A percentile compares a stretch with the other conserved stretches of the same genome.
Conservation (phyloP, 2,797 vertebrate species). For the Botia kubotai region DNA sequence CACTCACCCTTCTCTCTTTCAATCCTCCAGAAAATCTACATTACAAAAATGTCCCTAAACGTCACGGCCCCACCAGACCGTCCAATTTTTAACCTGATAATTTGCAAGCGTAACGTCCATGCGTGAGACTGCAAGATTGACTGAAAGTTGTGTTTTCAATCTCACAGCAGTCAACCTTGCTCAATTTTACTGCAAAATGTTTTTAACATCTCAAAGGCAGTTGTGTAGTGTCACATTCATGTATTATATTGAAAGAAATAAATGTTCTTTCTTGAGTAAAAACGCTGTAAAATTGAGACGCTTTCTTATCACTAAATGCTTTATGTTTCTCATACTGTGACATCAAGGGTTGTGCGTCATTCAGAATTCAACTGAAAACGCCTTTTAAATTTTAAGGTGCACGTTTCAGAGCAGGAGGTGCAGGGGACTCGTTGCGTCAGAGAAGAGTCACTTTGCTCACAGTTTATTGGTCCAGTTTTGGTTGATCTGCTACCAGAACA, state of each 20-base stretch:
- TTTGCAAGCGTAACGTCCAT: not conserved
- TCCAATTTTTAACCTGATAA: not conserved
- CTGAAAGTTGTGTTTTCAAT: not conserved
- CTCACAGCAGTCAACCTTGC: not conserved
- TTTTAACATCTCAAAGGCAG: not conserved
- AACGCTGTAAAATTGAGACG: not conserved
- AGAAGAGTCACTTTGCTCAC: not conserved
- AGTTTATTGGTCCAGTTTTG: not conserved
- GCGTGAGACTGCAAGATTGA: not conserved
- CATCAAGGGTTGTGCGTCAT: not conserved
- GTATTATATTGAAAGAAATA: not conserved
- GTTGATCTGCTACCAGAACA: not conserved
- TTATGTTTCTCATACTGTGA: not conserved
- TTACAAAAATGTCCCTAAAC: not conserved
- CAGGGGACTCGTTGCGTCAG: not conserved
- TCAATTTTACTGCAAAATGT: not conserved
- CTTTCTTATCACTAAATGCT: conserved; percentile 4
- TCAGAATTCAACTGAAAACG: not conserved
- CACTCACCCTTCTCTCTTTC: conserved; percentile 28
- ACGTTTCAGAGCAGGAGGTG: not conserved
- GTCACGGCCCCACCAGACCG: not conserved
- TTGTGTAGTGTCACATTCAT: not conserved
- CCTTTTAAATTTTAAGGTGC: not conserved
- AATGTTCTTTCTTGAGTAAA: not conserved
- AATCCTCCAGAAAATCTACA: conserved; percentile 16